Evolutionary conservation across 2,888 invertebrate species (phyloP).

Genomic region (Macroteleia sp.): DNA sequence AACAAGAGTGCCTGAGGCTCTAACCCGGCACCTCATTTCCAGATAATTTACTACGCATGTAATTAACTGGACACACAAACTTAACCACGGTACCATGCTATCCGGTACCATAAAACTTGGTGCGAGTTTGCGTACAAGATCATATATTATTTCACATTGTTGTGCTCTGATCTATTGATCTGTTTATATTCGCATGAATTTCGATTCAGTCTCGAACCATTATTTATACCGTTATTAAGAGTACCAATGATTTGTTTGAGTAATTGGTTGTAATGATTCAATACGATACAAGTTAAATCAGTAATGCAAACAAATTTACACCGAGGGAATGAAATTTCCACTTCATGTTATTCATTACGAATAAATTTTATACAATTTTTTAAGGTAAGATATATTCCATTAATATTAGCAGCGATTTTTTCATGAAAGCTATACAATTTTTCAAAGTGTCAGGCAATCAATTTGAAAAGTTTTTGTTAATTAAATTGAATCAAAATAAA

Average conservation of each 20-base stretch:
- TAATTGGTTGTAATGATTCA: constrained; percentile 49
- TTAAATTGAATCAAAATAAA: too few relatives aligned
- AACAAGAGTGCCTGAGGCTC: constrained; percentile 74
- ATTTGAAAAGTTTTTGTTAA: too few relatives aligned
- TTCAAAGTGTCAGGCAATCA: too few relatives aligned
- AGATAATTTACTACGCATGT: constrained; percentile 83
- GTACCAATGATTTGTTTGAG: constrained; percentile 36
- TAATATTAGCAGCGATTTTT: too few relatives aligned
- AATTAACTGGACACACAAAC: constrained; percentile 83
- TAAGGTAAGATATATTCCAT: too few relatives aligned
- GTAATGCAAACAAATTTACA: constrained; percentile 1
- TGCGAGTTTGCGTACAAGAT: constrained; percentile 60
- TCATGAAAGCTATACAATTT: too few relatives aligned
- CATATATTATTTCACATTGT: constrained; percentile 75
- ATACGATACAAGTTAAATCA: constrained; percentile 17
- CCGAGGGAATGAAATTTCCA: too few relatives aligned
- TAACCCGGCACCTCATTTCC: constrained; percentile 83
- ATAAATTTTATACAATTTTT: too few relatives aligned
- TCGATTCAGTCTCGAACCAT: constrained; percentile 45
- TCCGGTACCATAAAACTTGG: constrained; percentile 50
- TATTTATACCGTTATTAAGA: constrained; percentile 53
- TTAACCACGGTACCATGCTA: constrained; percentile 68
- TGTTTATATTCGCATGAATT: constrained; percentile 72
- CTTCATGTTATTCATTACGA: constrained; percentile 18
- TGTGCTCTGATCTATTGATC: constrained; percentile 76